Base-by-base conservation (phyloP, 2,797 vertebrate species). In the Sebastes iracundus region DNA sequence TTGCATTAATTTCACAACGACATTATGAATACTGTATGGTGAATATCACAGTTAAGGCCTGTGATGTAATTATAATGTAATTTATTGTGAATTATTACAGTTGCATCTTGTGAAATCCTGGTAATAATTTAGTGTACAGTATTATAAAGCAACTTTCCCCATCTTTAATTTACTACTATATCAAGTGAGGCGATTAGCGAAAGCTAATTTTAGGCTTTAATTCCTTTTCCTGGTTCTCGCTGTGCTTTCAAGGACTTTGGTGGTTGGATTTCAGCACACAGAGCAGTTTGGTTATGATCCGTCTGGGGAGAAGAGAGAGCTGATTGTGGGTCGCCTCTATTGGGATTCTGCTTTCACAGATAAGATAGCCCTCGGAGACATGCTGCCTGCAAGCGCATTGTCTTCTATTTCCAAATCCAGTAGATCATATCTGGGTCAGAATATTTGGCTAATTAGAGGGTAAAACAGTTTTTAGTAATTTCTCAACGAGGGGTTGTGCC, bases 371-470 rank as follows among this genome's bases (percentile, higher is more conserved):
- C 83, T 87, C 13, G 0, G 89, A 93, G 90, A 86, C 85, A 67
- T 3, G 20, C 68, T 68, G 83, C 85, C 88, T 91, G 88, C 75
- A 69, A 84, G 85, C 25, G 30, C 55, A 90, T 87, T 68, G 35
- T 80, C 86, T 89, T 75, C 69, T 32, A 63, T 87, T 87, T 89
- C 72, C 81, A 89, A 86, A 87, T 81, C 80, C 89, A 85, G 68
- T 79, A 28, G 85, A 93, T 92, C 68, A 84, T 93, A 95, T 95
- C 91, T 94, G 84, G 90, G 93, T 91, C 91, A 91, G 90, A 89
- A 89, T 92, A 93, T 93, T 93, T 90, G 77, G 87, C 92, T 93
- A 93, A 95, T 95, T 92, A 93, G 88, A 87, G 83, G 86, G 84
- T 72, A 82, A 91, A 92, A 88, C 69, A 58, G 65, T 79, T 87